Evolutionary conservation across 2,888 invertebrate species (phyloP), one percentile per base, ranked within the genome.

Genomic region (Formica aserva): DNA sequence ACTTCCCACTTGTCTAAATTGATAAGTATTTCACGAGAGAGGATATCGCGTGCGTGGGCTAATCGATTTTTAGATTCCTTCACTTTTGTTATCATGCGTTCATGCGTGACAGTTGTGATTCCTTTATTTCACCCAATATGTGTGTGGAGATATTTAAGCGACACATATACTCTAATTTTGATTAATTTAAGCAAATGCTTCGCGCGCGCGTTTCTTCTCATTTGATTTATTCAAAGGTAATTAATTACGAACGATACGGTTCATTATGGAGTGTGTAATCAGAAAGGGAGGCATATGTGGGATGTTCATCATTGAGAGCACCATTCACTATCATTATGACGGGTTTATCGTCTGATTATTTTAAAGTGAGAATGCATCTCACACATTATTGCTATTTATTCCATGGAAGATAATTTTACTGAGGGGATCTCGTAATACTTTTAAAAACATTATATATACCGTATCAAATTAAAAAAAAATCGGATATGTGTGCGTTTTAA

Each of bases 1-100:
- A 87, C 87, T 91, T 92, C 89, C 92, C 89, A 88, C 91, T 90
- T 88, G 82, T 82, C 78, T 74, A 80, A 88, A 86, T 89, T 88
- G 87, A 91, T 91, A 91, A 89, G 77, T 38, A 80, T 81, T 83
- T 78, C 52, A 83, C 57, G 41, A 84, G 89, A 82, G 89, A 82
- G 62, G 60, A 32, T 65, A 78, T 26, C 11, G 8, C 48, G 9
- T 81, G 77, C 82, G 85, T 85, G 86, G 83, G 85, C 65, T 81
- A 88, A 87, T 85, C 55, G 74, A 65, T 82, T 78, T 69, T 78
- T 57, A 69, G 22, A 77, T 82, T 78, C 22, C 3, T 41, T 71
- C 45, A 48, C 32, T 41, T 41, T 57, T 60, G 55, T 35, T 18
- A 52, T 66, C 32, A 75, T 29, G 66, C 26, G 13, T 41, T 41